Evolutionary conservation across 2,888 invertebrate species (phyloP), one percentile per base, ranked within the genome.

Genomic region (Melanophora roralis): DNA sequence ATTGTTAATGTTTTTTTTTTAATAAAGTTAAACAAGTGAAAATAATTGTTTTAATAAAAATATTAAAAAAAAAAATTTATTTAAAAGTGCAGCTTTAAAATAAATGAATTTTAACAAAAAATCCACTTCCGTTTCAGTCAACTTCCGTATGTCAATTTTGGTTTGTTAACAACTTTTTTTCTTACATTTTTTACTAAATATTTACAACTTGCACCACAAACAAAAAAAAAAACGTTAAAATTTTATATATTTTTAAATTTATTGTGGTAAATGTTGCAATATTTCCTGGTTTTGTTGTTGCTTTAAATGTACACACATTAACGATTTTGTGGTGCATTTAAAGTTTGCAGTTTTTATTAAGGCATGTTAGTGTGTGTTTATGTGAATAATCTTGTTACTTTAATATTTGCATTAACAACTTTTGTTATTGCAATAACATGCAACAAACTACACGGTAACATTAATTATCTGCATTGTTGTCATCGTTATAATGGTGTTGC

Each of bases 61-160:
- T 49, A 34, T 49, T 9, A 21, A 27, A 43, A 55, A 43, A 23
- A 38, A 68, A 9, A 49, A 6, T 27, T 27, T 5, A 6, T 27
- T 62, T 53, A 45, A 12, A 64, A 38, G 21, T 60, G 27, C 27
- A 55, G 65, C 27, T 27, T 5, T 27, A 55, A 73, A 78, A 78
- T 60, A 76, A 78, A 73, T 69, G 81, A 77, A 81, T 75, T 81
- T 82, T 73, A 81, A 77, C 69, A 69, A 76, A 81, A 83, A 82
- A 5, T 83, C 82, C 82, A 82, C 67, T 83, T 73, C 80, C 78
- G 83, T 69, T 81, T 72, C 51, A 59, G 65, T 49, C 68, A 76
- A 78, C 75, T 78, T 81, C 78, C 81, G 81, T 57, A 69, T 53
- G 76, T 73, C 73, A 78, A 67, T 73, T 68, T 55, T 72, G 76